Evolutionary conservation across 35 echinoderm and acorn worm genomes (phyloP), one percentile per base, ranked within the genome.

Genomic region (Strongylocentrotus purpuratus): DNA sequence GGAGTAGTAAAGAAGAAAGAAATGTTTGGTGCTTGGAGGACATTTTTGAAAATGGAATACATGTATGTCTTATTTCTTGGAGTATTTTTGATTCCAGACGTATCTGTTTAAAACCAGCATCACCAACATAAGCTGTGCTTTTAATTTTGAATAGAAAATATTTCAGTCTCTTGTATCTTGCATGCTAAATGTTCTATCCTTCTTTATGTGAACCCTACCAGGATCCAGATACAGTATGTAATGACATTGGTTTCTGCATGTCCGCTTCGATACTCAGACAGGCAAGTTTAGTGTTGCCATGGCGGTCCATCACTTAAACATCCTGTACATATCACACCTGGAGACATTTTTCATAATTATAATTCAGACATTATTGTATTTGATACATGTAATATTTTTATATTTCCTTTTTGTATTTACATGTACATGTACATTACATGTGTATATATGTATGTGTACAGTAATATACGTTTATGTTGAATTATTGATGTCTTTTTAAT

Each of bases 191-290:
- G 28, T 78, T 78, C 65, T 78, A 78, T 78, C 22, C 28, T 78
- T 4, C 18, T 78, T 28, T 70, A 70, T 70, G 61, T 78, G 65
- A 78, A 28, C 20, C n/a, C 28, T 78, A 18, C 45, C 87, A 89
- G 87, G 94, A 94, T 32, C 94, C 94, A 10, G 71, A 86, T 14
- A 94, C 94, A 4, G 85, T 86, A 2, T 94, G 94, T 48, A 94
- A 71, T 48, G 94, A 71, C 33, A 41, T 94, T 3, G 61, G 86
- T 31, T 94, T 94, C 35, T 94, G 94, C 71, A 89, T 45, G 87
- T 89, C 87, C 7, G 15, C 33, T 18, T 35, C 87, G 31, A 22
- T 89, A 41, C 45, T 33, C 12, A 89, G 45, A 89, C 87, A 89
- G 87, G 87, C 87, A 89, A 89, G 87, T 89, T 89, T 45, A 5